Evolutionary conservation across 2,113 vertebrate species (phyloP), one percentile per base, ranked within the genome.

Genomic region (Thalassoma bifasciatum): DNA sequence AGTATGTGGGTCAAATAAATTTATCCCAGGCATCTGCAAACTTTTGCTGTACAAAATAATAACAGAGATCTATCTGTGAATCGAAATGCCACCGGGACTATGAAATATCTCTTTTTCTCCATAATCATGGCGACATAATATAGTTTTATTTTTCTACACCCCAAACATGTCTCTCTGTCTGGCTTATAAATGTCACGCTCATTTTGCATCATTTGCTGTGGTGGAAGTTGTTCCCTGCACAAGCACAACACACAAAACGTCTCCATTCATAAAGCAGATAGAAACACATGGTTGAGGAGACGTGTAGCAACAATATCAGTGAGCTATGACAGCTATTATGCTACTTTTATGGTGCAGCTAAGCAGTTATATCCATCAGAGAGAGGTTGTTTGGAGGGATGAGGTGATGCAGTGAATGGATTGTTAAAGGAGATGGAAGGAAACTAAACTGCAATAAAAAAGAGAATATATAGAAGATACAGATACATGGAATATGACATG

Each of bases 261-360:
- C 37, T 57, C 54, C 13, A 53, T 77, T 80, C 68, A 37, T 3
- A 4, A 13, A 13, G 22, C 42, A 12, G 75, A 72, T 64, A 69
- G 44, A 19, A 75, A 52, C 62, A 79, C 72, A 72, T 72, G 58
- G 67, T 30, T 57, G 34, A 66, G 54, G 51, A 66, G 82, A 70
- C 61, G 2, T 68, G 57, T 2, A 52, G 75, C 63, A 65, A 59
- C 62, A 75, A 54, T 75, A 64, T 70, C 60, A 11, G 38, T 82
- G 75, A 87, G 70, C 66, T 72, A 82, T 58, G 53, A 57, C 54
- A 26, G 64, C 75, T 67, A 77, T 87, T 84, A 66, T 51, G 47
- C 11, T 49, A 54, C 71, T 53, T 76, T 83, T 85, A 81, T 62
- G 53, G 65, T 50, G 53, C 54, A 40, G 26, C 50, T 46, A 37